Conservation (phyloP, 2,888 invertebrate species). For the Lasioglossum calceatum region DNA sequence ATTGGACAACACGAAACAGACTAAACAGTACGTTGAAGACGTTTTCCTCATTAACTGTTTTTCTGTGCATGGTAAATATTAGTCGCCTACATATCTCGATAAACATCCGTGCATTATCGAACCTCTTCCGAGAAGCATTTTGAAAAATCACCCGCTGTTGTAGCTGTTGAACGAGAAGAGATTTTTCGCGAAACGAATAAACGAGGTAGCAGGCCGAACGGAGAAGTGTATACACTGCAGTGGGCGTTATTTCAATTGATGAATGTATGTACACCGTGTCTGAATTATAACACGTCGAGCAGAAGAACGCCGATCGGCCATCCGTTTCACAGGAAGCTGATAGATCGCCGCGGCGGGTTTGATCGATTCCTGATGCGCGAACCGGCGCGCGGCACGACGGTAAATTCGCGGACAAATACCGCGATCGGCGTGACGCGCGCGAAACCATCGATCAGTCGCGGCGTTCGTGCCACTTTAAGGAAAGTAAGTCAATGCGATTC, state of each 20-base stretch:
- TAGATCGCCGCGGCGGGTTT: neutral
- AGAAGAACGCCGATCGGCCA: neutral
- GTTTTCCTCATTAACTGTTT: neutral
- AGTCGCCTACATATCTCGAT: too few species aligned
- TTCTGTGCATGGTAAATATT: neutral
- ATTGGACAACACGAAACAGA: neutral
- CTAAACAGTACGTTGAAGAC: neutral
- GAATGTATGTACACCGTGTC: neutral
- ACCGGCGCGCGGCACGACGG: neutral
- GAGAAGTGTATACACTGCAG: neutral
- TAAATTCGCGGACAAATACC: neutral
- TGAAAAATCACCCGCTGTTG: too few species aligned
- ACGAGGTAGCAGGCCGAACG: neutral
- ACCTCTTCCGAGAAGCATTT: too few species aligned
- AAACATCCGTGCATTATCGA: too few species aligned
- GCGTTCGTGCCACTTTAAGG: slow-evolving; percentile 75
- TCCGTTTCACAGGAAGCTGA: neutral
- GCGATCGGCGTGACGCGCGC: slow-evolving; percentile 37
- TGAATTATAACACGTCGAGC: neutral
- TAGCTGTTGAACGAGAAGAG: neutral
- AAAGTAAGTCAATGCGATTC: slow-evolving; percentile 81
- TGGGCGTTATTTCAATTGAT: neutral
- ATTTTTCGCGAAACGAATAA: neutral
- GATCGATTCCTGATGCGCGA: neutral
- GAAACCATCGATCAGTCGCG: slow-evolving; percentile 70